A percentile compares a stretch with the other conserved stretches of the same genome.
Evolutionary conservation across 2,888 invertebrate species (phyloP).

Genomic region (Operophtera brumata): DNA sequence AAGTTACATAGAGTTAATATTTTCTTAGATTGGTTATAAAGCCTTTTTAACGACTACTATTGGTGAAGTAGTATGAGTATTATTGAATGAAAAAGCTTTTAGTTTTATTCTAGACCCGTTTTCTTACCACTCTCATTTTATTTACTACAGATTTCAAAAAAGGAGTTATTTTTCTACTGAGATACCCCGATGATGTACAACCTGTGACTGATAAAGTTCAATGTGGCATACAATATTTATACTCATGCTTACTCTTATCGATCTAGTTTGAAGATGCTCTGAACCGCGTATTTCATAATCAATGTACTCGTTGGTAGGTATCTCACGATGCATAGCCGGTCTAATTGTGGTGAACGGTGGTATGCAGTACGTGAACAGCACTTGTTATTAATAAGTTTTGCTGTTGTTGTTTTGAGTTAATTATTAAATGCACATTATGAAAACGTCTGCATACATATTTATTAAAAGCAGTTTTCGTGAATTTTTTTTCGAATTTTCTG

Average conservation of each 20-base stretch:
- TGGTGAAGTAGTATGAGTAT: too few relatives aligned
- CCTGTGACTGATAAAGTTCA: slow-evolving; percentile 61
- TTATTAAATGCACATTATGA: neutral
- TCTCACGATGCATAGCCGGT: slow-evolving; percentile 54
- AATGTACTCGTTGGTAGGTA: slow-evolving; percentile 33
- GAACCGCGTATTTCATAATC: slow-evolving; percentile 64
- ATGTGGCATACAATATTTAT: slow-evolving; percentile 65
- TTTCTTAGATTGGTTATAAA: too few relatives aligned
- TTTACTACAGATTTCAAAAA: too few relatives aligned
- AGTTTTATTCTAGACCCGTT: too few relatives aligned
- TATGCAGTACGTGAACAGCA: slow-evolving; percentile 39
- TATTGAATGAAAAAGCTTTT: too few relatives aligned
- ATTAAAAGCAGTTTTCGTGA: too few relatives aligned
- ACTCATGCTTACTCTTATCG: slow-evolving; percentile 54
- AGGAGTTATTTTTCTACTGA: slow-evolving; percentile 33
- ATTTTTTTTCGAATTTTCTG: too few relatives aligned
- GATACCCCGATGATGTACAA: slow-evolving; percentile 45
- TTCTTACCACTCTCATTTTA: slow-evolving; percentile 64
- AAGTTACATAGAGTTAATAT: too few relatives aligned
- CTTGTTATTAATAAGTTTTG: too few relatives aligned
- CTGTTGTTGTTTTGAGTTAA: too few relatives aligned
- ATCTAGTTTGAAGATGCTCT: slow-evolving; percentile 61
- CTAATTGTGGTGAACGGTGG: slow-evolving; percentile 59
- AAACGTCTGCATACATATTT: neutral
- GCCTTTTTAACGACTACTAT: too few relatives aligned